Base-by-base conservation (phyloP, 2,797 vertebrate genomes). In the Megaceryle alcyon region DNA sequence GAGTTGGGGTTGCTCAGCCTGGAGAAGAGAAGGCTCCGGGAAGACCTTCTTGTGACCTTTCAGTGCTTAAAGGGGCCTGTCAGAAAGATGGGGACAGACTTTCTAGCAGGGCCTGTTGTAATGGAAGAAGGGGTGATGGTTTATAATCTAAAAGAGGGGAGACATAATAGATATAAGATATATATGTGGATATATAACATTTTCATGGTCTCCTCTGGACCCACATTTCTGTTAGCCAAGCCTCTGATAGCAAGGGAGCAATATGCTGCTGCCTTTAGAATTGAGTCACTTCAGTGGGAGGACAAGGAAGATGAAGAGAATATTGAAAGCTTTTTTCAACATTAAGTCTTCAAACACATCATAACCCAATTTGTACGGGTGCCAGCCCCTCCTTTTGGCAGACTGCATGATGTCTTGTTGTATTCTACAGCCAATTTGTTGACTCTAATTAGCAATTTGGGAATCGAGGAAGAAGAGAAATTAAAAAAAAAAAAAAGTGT, bases 381-480 rank as follows among this genome's bases (percentile, higher is more conserved):
- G 96, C 89, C 94, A 96, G 80, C 35, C 54, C 88, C 60, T 88
- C 70, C 63, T 91, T 90, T 79, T 94, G 89, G 89, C 89, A 92
- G 63, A 68, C 82, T 71, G 28, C 35, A 37, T 12, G 46, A 69
- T 88, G 54, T 51, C 88, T 92, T 87, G 7, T 76, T 91, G 76
- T 48, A 86, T 90, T 86, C 76, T 79, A 86, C 63, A 91, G 76
- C 65, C 29, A 79, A 90, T 90, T 91, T 94, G 81, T 92, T 93
- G 92, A 79, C 85, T 95, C 72, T 95, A 91, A 96, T 96, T 89
- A 97, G 84, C 54, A 90, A 83, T 86, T 79, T 82, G 70, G 56
- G 73, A 94, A 81, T 44, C 59, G 43, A 94, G 51, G 39, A 93
- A 89, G 69, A 94, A 89, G 59, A 87, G 84, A 91, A 83, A 78